phyloP scores from a whole-genome alignment of 2,888 invertebrate species.

The Sthenelais limicola region DNA sequence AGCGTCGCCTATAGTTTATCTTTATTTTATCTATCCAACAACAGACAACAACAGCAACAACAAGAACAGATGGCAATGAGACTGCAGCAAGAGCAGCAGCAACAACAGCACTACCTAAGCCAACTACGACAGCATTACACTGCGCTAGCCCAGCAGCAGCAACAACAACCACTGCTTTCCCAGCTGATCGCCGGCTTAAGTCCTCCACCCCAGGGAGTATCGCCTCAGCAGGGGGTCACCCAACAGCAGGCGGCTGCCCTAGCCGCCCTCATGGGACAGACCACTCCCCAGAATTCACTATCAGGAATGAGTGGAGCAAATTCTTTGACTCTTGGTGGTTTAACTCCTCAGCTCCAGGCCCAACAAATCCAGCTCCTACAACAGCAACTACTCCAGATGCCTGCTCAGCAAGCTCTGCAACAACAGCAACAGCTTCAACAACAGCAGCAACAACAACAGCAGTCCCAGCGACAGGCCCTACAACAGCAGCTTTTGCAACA shows the following conservation, averaged over 20 bases:
- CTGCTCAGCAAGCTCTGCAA: conserved; percentile 19
- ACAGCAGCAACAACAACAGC: conserved; percentile 19
- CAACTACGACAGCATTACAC: neutral
- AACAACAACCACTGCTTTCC: conserved; percentile 1
- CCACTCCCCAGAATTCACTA: conserved; percentile 24
- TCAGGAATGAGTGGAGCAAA: conserved; percentile 12
- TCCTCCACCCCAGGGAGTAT: neutral
- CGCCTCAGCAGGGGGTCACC: conserved; percentile 3
- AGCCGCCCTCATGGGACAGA: conserved; percentile 21
- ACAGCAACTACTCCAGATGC: conserved; percentile 35
- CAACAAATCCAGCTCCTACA: conserved; percentile 5
- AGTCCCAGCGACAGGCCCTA: conserved; percentile 34
- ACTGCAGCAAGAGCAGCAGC: conserved; percentile 15
- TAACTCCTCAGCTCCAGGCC: neutral
- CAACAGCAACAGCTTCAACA: conserved; percentile 25
- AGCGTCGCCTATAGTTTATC: no score
- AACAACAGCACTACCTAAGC: conserved; percentile 1
- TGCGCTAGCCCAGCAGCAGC: neutral
- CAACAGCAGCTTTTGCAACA: conserved; percentile 29
- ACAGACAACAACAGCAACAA: no score
- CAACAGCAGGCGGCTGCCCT: conserved; percentile 21
- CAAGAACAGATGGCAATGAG: conserved; percentile 25
- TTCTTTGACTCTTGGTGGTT: no score
- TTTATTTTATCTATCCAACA: no score
- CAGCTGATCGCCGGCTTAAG: conserved; percentile 4